Evolutionary conservation across 2,888 invertebrate species (phyloP), one percentile per base, ranked within the genome.

Genomic region (Cinara cedri): DNA sequence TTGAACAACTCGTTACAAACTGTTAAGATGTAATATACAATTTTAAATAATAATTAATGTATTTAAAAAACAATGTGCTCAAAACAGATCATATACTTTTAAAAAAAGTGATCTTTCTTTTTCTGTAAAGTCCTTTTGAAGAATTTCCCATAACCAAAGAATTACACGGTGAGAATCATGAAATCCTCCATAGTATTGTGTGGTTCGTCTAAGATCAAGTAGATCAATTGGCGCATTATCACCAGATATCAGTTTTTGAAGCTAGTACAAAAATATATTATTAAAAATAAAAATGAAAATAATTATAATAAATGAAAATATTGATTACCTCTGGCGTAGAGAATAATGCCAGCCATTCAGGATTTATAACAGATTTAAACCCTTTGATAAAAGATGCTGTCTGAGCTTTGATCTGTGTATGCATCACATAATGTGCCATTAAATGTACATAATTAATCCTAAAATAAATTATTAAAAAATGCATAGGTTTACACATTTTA

Each of bases 181-280:
- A 87, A 99, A 99, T 8, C 99, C 99, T 81, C 99, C 99, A 87
- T 98, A 99, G 88, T 99, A 99, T 87, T 98, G 97, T 13, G 98
- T 98, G 87, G 99, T 94, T 75, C 91, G 91, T 2, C 96, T 89
- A 82, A 96, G 86, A 87, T 96, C 95, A 83, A 91, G 90, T 83
- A 98, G 87, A 88, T 98, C 97, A 60, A 98, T 87, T 0, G 97
- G 97, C 51, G 92, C 92, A 85, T 96, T 97, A 87, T 98, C 98
- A 10, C 98, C 98, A 82, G 97, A 97, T 84, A 98, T 97, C 26
- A 98, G 88, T 80, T 97, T 90, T 74, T 82, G 82, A 49, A 82
- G 70, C 82, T 82, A 55, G 76, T 62, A 68, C 13, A 49, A 44
- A 34, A 63, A 65, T 65, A 34, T 14, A 57, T 44, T 13, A 14